These are phyloP conservation scores for Netelia virgata DNA, from an alignment of 2,888 invertebrate genomes.

Conservation along the genomic window DNA sequence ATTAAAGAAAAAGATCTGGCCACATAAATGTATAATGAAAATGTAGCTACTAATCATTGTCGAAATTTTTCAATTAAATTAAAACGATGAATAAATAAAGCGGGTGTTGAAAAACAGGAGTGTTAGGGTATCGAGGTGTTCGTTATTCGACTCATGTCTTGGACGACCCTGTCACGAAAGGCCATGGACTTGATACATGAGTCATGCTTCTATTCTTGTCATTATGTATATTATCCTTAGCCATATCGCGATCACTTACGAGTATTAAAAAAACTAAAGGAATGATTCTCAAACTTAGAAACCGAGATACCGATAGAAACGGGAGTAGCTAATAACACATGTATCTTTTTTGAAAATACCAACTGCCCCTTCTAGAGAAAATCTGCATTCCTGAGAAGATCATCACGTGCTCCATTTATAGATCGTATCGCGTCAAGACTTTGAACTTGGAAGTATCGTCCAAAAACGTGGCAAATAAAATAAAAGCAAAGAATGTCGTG, in stretches of 20 bases:
- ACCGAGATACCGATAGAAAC: not conserved
- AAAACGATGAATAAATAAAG: slow-evolving; percentile 25
- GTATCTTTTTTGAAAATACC: not conserved
- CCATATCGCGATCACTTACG: not conserved
- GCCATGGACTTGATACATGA: slow-evolving; percentile 55
- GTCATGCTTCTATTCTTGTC: slow-evolving; percentile 59
- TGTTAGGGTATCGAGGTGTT: not conserved
- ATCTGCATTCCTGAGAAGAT: slow-evolving; percentile 45
- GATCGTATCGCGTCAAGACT: slow-evolving; percentile 5
- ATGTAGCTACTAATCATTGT: not conserved
- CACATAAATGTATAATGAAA: slow-evolving; percentile 5
- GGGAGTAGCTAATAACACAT: not conserved
- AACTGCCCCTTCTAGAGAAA: slow-evolving; percentile 19
- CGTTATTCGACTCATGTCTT: slow-evolving; percentile 44
- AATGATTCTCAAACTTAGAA: not conserved
- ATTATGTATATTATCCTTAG: slow-evolving; percentile 32
- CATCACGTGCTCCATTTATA: slow-evolving; percentile 24
- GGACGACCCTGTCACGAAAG: slow-evolving; percentile 34
- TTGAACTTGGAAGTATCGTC: slow-evolving; percentile 19
- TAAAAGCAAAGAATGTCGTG: slow-evolving; percentile 1
- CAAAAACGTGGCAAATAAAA: slow-evolving; percentile 2
- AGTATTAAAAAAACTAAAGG: slow-evolving; percentile 14
- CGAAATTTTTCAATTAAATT: no score
- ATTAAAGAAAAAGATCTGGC: no score
- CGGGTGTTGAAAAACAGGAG: not conserved